Evolutionary conservation across 37 sponge, comb jelly and placozoan species (phyloP).

Genomic region (Chondrilla cf. caribensis): DNA sequence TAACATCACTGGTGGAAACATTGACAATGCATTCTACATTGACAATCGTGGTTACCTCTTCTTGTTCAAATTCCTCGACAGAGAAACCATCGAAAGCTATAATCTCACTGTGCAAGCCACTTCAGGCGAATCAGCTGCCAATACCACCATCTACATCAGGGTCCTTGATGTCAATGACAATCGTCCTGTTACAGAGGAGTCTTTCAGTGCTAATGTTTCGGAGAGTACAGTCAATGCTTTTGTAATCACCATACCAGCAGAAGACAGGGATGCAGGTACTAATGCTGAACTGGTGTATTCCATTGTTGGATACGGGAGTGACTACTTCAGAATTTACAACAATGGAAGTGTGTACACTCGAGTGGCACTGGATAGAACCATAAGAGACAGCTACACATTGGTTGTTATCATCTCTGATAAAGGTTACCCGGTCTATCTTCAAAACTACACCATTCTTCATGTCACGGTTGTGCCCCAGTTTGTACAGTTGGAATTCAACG

Average conservation of each 20-base stretch:
- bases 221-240: conserved; percentile 20
- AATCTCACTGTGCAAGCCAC: conserved; percentile 49
- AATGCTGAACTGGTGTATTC: conserved; percentile 70
- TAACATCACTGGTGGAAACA: conserved; percentile 43
- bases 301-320: conserved; percentile 60
- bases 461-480: conserved; percentile 35
- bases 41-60: conserved; percentile 47
- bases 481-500: conserved; percentile 27
- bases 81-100: conserved; percentile 47
- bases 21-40: conserved; percentile 48
- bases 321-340: conserved; percentile 48
- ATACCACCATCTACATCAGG: conserved; percentile 32
- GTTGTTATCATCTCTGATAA: conserved; percentile 66
- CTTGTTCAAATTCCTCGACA: conserved; percentile 52
- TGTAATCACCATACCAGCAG: conserved; percentile 64
- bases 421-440: conserved; percentile 41
- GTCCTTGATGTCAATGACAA: conserved; percentile 87
- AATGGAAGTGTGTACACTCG: conserved; percentile 48
- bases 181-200: conserved; percentile 44
- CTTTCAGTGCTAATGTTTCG: conserved; percentile 46
- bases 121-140: conserved; percentile 30
- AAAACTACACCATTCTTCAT: conserved; percentile 60
- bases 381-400: conserved; percentile 46
- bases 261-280: conserved; percentile 65
- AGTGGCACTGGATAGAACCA: conserved; percentile 24